These are phyloP conservation scores for Drosophila varians DNA, from an alignment of 1,140 invertebrate species.

Conservation along the genomic window DNA sequence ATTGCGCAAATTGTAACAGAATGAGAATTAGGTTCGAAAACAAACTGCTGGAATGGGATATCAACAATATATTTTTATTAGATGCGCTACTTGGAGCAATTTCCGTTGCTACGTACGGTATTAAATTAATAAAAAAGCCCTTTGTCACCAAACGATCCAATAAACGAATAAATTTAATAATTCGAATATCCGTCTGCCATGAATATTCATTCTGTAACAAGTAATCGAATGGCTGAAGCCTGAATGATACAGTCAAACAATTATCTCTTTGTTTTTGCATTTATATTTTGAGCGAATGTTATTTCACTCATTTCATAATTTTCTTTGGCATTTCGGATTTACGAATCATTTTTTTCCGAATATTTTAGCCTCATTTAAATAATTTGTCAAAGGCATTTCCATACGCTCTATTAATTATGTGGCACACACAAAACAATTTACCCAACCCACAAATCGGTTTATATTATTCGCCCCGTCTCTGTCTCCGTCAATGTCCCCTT, in stretches of 20 bases:
- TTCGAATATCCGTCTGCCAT: slow-evolving; percentile 2
- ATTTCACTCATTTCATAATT: slow-evolving; percentile 39
- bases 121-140: background rate
- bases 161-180: background rate
- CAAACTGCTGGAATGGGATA: background rate
- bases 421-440: slow-evolving; percentile 29
- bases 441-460: slow-evolving; percentile 4
- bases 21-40: slow-evolving; percentile 1
- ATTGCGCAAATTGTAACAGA: slow-evolving; percentile 42
- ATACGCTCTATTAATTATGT: slow-evolving; percentile 75
- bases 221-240: slow-evolving; percentile 18
- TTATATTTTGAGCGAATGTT: slow-evolving; percentile 33
- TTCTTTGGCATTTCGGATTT: slow-evolving; percentile 33
- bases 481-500: background rate
- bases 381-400: slow-evolving; percentile 59
- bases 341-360: slow-evolving; percentile 40
- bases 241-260: slow-evolving; percentile 6
- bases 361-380: slow-evolving; percentile 61
- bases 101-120: background rate
- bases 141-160: too few relatives aligned
- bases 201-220: slow-evolving; percentile 7
- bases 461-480: background rate
- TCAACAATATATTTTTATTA: background rate
- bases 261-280: background rate
- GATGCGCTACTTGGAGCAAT: background rate